Base-by-base conservation (phyloP, 2,888 invertebrate species). In the Aphodius sticticus region DNA sequence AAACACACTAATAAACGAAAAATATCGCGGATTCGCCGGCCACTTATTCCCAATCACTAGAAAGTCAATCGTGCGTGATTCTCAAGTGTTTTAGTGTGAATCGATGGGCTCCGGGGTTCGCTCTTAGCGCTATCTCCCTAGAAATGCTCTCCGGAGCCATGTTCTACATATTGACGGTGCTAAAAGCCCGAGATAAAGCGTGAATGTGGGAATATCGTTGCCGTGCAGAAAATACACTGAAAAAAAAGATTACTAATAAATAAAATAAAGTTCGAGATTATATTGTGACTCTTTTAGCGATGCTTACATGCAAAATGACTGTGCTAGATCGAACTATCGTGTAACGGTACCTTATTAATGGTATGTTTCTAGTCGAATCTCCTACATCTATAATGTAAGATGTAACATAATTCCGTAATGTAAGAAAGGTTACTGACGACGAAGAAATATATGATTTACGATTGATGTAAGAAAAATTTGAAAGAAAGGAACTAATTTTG, bases 121-220 rank as follows among this genome's bases (percentile, higher is more conserved):
- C 53, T 53, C 53, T 53, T 53, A 53, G 53, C 53, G 53, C 53
- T 53, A 53, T 53, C 53, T 53, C 53, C 53, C 53, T 53, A 53
- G 53, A 53, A 74, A 74, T 36, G 74, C 36, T 37, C 74, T 74
- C 74, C 37, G 74, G 74, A 35, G 16, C 74, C 74, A 74, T 74
- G 74, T 74, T 74, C 74, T 74, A 74, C 74, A 74, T 74, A 74
- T 74, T 74, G 74, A 74, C 74, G 37, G 74, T 37, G 74, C 37
- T 74, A 74, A 74, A 74, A 53, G 53, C 53, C 37, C 36, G 74
- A 74, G 74, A 74, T 74, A 74, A 74, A 35, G 35, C 74, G 74
- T 12, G 74, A 74, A 74, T 74, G 74, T 37, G 74, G 74, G 74
- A 74, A 74, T 37, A 74, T 37, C 36, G 35, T 74, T 37, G 36